Base-by-base conservation (phyloP, 2,113 vertebrate species). In the Megalops atlanticus region DNA sequence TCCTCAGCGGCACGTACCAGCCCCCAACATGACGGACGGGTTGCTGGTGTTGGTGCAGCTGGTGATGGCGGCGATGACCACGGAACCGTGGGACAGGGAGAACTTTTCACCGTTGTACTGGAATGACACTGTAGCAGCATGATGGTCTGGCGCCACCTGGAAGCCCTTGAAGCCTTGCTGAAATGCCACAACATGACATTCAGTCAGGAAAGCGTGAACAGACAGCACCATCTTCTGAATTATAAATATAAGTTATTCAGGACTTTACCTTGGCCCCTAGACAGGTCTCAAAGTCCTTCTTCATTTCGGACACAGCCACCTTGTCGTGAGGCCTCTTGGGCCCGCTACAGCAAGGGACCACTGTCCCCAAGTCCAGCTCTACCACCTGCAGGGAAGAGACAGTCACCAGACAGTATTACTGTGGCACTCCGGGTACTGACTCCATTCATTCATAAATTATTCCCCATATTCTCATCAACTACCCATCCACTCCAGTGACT, bases 11-110 rank as follows among this genome's bases (percentile, higher is more conserved):
- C 10, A 64, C 80, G 24, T 90, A 99, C 98, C 98, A 76, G 98
- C 98, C 85, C 97, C 98, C 0, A 99, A 83, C 98, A 99, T 99
- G 85, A 99, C 98, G 0, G 98, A 99, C 0, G 98, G 98, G 82
- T 99, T 99, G 89, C 98, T 99, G 82, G 98, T 99, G 92, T 99
- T 99, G 71, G 98, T 99, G 88, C 98, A 99, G 93, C 98, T 99
- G 16, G 98, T 99, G 86, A 99, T 99, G 64, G 98, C 98, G 14
- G 98, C 97, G 6, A 99, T 99, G 31, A 99, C 98, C 80, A 99
- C 97, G 0, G 97, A 97, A 41, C 98, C 98, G 3, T 99, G 98
- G 79, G 90, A 64, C 35, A 99, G 90, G 1, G 89, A 88, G 0
- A 96, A 99, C 49, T 97, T 93, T 0, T 39, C 58, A 0, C 91